phyloP scores from a whole-genome alignment of 2,797 vertebrate genomes.

The Jordanella pulchra region DNA sequence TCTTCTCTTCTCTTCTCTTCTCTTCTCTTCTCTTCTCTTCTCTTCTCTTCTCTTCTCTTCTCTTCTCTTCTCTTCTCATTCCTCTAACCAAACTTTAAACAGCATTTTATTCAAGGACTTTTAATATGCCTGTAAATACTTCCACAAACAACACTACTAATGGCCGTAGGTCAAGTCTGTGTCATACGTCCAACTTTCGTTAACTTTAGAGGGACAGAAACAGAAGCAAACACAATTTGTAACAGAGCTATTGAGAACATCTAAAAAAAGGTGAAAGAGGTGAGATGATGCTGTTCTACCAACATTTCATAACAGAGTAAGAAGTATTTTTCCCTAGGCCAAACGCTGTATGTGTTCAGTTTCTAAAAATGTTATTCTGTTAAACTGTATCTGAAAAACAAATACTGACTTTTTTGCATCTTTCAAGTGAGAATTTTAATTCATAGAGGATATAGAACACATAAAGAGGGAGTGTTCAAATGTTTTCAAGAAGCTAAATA shows the following conservation, averaged over 20 bases:
- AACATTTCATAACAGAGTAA: background rate
- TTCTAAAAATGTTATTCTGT: background rate
- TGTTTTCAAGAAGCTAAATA: background rate
- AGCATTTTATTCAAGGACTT: conserved; percentile 23
- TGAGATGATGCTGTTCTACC: background rate
- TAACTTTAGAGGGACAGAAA: conserved; percentile 30
- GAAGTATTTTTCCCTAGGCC: background rate
- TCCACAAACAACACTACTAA: background rate
- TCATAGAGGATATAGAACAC: background rate
- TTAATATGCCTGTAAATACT: conserved; percentile 12
- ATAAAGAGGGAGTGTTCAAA: background rate
- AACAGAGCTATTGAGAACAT: background rate
- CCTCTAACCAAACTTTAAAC: conserved; percentile 14
- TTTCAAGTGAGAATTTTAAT: background rate
- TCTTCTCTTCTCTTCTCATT: conserved; percentile 9
- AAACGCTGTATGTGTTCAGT: background rate
- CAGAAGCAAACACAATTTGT: background rate
- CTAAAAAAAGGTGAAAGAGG: background rate
- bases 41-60: conserved; percentile 1
- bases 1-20: conserved; percentile 29
- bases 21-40: background rate
- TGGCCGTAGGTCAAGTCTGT: conserved; percentile 15
- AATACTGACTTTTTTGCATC: background rate
- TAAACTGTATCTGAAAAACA: background rate
- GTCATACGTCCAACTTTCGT: conserved; percentile 24